Evolutionary conservation across 2,888 invertebrate genomes (phyloP).

Genomic region (Pilophorus perplexus): DNA sequence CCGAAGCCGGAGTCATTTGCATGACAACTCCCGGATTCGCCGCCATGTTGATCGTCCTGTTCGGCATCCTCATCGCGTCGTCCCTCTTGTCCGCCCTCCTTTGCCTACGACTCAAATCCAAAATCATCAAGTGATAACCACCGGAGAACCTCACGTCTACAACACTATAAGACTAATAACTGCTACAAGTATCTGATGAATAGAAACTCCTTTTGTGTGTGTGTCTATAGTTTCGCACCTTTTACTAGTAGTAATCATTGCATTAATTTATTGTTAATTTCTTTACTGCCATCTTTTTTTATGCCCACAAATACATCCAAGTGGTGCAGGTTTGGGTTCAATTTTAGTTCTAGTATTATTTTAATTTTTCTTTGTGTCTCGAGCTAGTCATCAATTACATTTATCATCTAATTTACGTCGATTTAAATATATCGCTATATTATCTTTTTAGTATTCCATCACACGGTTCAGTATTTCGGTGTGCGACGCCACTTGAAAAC

Average conservation of each 20-base stretch:
- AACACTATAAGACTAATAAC: neutral
- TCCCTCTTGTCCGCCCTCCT: conserved; percentile 83
- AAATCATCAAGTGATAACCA: conserved; percentile 25
- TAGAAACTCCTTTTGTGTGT: conserved; percentile 7
- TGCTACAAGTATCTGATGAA: conserved; percentile 20
- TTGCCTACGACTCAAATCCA: conserved; percentile 65
- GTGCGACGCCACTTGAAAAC: too few species aligned
- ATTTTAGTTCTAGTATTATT: neutral
- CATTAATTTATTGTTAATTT: neutral
- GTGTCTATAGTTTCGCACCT: neutral
- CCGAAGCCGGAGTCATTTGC: conserved; percentile 67
- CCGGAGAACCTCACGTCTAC: neutral
- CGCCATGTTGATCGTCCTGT: conserved; percentile 75
- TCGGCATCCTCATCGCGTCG: conserved; percentile 78
- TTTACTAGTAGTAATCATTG: neutral
- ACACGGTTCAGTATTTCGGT: too few species aligned
- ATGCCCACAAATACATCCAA: neutral
- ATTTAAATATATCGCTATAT: too few species aligned
- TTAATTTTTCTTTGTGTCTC: too few species aligned
- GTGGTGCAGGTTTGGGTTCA: neutral
- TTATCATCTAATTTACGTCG: too few species aligned
- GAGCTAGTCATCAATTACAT: conserved; percentile 33
- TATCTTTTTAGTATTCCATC: too few species aligned
- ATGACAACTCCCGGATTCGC: conserved; percentile 94
- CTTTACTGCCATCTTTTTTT: neutral